Conservation (phyloP, 2,797 vertebrate genomes). For the Artibeus lituratus region DNA sequence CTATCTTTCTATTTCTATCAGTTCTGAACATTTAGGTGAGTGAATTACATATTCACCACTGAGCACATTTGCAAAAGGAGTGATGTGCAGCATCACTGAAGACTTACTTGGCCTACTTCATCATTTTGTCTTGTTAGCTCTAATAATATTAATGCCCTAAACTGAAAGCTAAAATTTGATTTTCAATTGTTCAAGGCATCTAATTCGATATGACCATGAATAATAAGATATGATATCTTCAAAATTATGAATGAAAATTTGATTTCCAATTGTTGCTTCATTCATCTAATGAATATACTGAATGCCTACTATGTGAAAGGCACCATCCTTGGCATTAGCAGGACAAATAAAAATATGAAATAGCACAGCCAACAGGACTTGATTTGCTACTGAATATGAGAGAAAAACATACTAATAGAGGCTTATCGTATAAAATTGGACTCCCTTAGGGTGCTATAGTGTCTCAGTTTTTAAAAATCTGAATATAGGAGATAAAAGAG, state of each 20-base stretch:
- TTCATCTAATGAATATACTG: constrained; percentile 26
- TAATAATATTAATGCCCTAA: constrained; percentile 65
- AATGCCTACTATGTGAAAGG: constrained; percentile 21
- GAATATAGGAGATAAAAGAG: neutral
- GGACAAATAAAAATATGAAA: neutral
- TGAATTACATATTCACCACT: neutral
- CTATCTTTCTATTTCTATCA: constrained; percentile 14
- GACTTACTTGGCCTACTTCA: constrained; percentile 41
- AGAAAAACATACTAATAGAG: neutral
- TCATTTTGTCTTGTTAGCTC: constrained; percentile 49
- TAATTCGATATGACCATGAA: constrained; percentile 66
- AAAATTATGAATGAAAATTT: constrained; percentile 69
- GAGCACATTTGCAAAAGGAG: constrained; percentile 20
- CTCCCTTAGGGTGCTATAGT: neutral
- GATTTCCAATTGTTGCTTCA: constrained; percentile 64
- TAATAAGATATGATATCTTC: constrained; percentile 70
- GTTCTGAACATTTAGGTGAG: constrained; percentile 17
- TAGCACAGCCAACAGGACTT: neutral
- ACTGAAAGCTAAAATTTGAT: constrained; percentile 73
- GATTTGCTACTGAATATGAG: neutral
- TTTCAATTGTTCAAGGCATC: constrained; percentile 70
- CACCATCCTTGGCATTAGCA: neutral
- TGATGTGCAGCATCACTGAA: neutral
- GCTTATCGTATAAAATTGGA: neutral
- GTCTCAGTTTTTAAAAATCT: neutral